Percentiles rank a stretch among this genome's conserved stretches.
phyloP scores from a whole-genome alignment of 2,797 vertebrate species.

The Rousettus madagascariensis region DNA sequence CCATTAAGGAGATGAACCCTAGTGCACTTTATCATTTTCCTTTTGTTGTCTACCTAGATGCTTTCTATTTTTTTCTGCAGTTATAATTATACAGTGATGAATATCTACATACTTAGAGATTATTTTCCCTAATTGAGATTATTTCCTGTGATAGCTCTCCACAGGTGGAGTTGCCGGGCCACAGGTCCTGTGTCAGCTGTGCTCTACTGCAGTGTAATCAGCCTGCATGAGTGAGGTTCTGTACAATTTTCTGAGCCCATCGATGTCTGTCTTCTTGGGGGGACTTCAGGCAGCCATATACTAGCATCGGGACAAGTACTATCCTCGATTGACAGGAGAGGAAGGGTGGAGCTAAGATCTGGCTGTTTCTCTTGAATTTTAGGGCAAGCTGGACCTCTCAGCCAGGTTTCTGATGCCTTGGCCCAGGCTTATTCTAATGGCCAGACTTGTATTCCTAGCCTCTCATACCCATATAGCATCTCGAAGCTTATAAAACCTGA shows the following conservation, averaged over 20 bases:
- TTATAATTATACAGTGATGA: neutral
- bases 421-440: neutral
- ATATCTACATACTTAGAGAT: neutral
- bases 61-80: neutral
- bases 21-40: neutral
- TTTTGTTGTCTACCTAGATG: neutral
- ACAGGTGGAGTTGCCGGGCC: neutral
- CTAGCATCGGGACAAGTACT: neutral
- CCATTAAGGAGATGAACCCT: neutral
- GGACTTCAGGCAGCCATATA: neutral
- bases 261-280: neutral
- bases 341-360: neutral
- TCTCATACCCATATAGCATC: neutral
- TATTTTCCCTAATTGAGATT: neutral
- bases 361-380: neutral
- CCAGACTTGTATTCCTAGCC: neutral
- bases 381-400: neutral
- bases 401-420: neutral
- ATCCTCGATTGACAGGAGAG: neutral
- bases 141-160: neutral
- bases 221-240: rapidly evolving
- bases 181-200: neutral
- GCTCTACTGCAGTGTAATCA: rapidly evolving
- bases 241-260: neutral
- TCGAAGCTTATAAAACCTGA: neutral